These are phyloP conservation scores for Acyrthosiphon pisum DNA, from an alignment of 1,140 invertebrate species.

Conservation along the genomic window DNA sequence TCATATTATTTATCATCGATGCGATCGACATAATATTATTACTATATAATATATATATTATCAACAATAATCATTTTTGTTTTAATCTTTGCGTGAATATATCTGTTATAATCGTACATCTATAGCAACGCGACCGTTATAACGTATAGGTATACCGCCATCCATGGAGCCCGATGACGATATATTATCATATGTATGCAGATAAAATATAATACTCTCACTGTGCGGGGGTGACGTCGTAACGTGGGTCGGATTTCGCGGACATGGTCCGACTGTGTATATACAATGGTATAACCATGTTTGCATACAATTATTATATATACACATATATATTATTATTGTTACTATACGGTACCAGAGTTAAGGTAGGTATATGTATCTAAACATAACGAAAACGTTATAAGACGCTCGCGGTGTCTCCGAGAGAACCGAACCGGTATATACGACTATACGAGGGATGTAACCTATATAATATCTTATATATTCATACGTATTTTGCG, in stretches of 20 bases:
- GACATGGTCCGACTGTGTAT: background rate
- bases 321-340: background rate
- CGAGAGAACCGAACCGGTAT: background rate
- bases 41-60: background rate
- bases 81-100: background rate
- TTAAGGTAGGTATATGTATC: background rate
- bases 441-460: background rate
- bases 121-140: background rate
- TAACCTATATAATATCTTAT: constrained; percentile 7
- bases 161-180: background rate
- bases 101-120: background rate
- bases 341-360: background rate
- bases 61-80: background rate
- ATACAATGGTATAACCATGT: background rate
- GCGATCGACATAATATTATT: background rate
- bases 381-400: background rate
- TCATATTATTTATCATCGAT: background rate
- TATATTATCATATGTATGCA: background rate
- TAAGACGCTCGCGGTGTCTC: background rate
- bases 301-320: background rate
- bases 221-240: background rate
- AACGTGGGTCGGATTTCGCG: background rate
- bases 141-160: background rate
- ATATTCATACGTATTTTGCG: background rate
- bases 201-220: background rate